A percentile compares a stretch with the other conserved stretches of the same genome.
Evolutionary conservation across 2,113 vertebrate species (phyloP).

Genomic region (Phoenicopterus ruber): DNA sequence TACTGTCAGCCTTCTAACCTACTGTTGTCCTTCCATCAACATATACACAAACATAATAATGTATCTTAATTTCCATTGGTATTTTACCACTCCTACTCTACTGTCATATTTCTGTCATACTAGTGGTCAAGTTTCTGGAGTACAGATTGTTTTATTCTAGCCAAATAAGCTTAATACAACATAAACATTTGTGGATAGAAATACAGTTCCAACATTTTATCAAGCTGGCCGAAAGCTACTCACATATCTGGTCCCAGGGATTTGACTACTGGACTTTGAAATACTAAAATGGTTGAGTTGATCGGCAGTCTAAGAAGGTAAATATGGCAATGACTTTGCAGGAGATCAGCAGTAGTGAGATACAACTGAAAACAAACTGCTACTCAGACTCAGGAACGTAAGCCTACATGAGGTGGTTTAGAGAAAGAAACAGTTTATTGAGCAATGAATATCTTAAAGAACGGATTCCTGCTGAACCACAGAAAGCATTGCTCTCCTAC

Average conservation of each 20-base stretch:
- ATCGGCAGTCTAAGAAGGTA: not conserved
- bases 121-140: not conserved
- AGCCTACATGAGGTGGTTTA: fast-evolving
- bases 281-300: not conserved
- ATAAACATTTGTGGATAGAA: not conserved
- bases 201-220: not conserved
- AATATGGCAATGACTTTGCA: not conserved
- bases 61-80: not conserved
- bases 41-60: not conserved
- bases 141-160: not conserved
- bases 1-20: not conserved
- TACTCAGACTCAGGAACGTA: not conserved
- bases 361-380: not conserved
- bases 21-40: not conserved
- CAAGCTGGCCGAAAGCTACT: not conserved
- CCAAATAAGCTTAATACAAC: not conserved
- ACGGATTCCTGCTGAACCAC: not conserved
- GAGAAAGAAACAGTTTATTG: not conserved
- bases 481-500: not conserved
- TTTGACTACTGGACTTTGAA: not conserved
- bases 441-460: not conserved
- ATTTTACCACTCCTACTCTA: not conserved
- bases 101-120: not conserved
- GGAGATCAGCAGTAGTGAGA: not conserved
- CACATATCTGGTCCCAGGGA: not conserved